Percentiles rank a stretch among this genome's conserved stretches.
phyloP scores from a whole-genome alignment of 2,888 invertebrate species.

The Scrobipalpa atriplicella region DNA sequence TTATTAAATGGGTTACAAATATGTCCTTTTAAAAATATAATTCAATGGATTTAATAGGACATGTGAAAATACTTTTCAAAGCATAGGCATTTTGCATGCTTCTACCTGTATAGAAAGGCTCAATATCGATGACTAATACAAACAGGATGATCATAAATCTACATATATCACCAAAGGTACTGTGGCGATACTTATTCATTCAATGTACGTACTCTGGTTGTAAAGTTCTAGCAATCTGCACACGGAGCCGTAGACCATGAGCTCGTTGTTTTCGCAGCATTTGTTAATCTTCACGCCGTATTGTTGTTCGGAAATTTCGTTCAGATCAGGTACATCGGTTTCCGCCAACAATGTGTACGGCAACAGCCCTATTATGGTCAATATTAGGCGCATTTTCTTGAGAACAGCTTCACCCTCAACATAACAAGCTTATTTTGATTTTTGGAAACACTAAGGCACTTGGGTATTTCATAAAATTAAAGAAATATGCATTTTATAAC shows the following conservation, averaged over 20 bases:
- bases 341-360: constrained; percentile 44
- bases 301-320: constrained; percentile 73
- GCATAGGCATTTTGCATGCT: not conserved
- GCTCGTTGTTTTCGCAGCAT: constrained; percentile 89
- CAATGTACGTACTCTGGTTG: constrained; percentile 77
- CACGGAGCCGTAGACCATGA: constrained; percentile 84
- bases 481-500: not conserved
- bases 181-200: constrained; percentile 6
- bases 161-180: not conserved
- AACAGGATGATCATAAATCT: constrained; percentile 6
- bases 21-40: too few species aligned
- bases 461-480: constrained; percentile 11
- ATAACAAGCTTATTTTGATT: constrained; percentile 38
- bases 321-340: constrained; percentile 67
- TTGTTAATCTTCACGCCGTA: constrained; percentile 86
- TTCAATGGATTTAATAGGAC: too few species aligned
- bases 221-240: constrained; percentile 85
- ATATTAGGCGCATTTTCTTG: constrained; percentile 44
- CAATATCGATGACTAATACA: constrained; percentile 19
- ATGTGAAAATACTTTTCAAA: too few species aligned
- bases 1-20: too few species aligned
- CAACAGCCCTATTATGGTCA: constrained; percentile 62
- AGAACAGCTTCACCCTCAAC: constrained; percentile 36
- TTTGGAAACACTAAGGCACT: constrained; percentile 22
- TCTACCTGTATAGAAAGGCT: not conserved